Conservation (phyloP, 2,888 invertebrate genomes). For the Endomychus coccineus region DNA sequence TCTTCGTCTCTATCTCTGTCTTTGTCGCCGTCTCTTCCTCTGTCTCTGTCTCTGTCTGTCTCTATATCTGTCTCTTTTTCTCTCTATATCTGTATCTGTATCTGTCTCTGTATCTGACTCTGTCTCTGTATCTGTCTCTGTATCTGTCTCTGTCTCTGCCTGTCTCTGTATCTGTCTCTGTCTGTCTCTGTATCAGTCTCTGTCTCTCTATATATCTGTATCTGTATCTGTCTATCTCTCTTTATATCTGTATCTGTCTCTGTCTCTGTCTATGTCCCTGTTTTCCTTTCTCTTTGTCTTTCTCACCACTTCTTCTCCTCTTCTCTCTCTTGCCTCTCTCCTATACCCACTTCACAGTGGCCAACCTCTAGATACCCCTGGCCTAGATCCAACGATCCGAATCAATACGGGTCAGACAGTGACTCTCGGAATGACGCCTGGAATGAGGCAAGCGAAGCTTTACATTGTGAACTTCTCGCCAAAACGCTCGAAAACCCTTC, state of each 20-base stretch:
- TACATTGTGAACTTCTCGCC: too few relatives aligned
- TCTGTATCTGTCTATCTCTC: not conserved
- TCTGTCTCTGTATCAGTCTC: not conserved
- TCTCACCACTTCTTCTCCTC: too few relatives aligned
- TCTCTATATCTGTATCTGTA: constrained; percentile 1
- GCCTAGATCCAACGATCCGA: too few relatives aligned
- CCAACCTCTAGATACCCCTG: too few relatives aligned
- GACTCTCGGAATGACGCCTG: too few relatives aligned
- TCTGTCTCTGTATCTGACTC: constrained; percentile 1
- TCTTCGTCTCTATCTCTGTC: not conserved
- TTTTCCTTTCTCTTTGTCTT: not conserved
- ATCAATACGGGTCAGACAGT: too few relatives aligned
- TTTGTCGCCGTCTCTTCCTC: not conserved
- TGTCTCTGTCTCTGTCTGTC: not conserved
- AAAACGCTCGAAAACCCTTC: too few relatives aligned
- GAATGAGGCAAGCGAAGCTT: too few relatives aligned
- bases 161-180: not conserved
- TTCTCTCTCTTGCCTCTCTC: too few relatives aligned
- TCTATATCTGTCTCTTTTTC: not conserved
- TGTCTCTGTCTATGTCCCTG: constrained; percentile 1
- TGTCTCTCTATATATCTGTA: not conserved
- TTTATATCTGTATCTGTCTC: constrained; percentile 1
- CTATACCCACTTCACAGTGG: too few relatives aligned
- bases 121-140: not conserved
- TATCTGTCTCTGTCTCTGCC: not conserved